Evolutionary conservation across 2,113 vertebrate species (phyloP).

Genomic region (Hippoglossus stenolepis): DNA sequence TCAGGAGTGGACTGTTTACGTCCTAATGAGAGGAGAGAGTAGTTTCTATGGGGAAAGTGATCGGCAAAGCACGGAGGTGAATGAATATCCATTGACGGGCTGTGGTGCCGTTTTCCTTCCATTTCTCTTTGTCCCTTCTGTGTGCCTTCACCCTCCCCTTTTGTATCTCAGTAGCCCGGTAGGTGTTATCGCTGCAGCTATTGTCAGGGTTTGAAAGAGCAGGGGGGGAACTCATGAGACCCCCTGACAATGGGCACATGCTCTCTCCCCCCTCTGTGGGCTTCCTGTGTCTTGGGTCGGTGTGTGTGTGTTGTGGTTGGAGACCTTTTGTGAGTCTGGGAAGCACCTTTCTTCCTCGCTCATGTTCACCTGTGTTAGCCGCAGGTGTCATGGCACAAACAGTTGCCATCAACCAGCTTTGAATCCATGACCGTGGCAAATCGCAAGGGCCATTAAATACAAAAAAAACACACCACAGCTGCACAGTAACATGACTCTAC

Average conservation of each 20-base stretch:
- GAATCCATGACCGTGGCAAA: conserved; percentile 30
- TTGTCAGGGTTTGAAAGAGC: conserved; percentile 70
- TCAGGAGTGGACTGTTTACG: background rate
- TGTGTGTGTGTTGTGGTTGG: conserved; percentile 34
- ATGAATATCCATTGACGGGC: conserved; percentile 31
- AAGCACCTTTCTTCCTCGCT: conserved; percentile 38
- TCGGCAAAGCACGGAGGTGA: conserved; percentile 27
- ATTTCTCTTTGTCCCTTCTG: conserved; percentile 44
- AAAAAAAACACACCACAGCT: conserved; percentile 39
- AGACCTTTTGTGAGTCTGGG: conserved; percentile 53
- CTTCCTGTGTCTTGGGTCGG: conserved; percentile 39
- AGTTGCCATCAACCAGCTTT: conserved; percentile 28
- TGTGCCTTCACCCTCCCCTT: conserved; percentile 41
- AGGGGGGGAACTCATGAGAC: conserved; percentile 61
- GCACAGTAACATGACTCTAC: conserved; percentile 21
- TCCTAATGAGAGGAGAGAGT: background rate
- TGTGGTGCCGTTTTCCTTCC: conserved; percentile 20
- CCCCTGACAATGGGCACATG: conserved; percentile 71
- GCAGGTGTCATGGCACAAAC: conserved; percentile 61
- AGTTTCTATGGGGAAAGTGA: conserved; percentile 10
- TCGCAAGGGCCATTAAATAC: background rate
- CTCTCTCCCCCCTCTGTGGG: conserved; percentile 42
- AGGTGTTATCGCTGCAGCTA: conserved; percentile 73
- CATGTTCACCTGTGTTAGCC: conserved; percentile 47
- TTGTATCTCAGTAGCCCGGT: conserved; percentile 45